A percentile compares a stretch with the other conserved stretches of the same genome.
Conservation (phyloP, 1,140 invertebrate species). For the Ylistrum balloti region DNA sequence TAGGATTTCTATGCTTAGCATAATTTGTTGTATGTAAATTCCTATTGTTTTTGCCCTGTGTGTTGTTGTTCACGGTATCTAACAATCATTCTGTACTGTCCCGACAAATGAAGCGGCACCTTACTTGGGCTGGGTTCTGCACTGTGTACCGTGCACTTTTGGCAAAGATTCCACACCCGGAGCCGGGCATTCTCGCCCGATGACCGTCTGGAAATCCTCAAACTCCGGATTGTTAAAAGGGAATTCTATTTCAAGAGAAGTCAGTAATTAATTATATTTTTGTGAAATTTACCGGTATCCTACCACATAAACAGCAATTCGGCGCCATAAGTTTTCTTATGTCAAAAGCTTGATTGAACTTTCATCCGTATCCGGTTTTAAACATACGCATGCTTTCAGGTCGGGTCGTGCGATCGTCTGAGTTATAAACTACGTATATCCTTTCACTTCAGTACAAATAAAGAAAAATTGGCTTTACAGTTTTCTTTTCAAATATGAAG, state of each 20-base stretch:
- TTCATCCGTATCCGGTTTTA: background rate
- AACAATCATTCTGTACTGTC: background rate
- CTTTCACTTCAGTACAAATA: too few species aligned
- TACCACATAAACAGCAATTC: background rate
- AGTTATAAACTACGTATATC: too few species aligned
- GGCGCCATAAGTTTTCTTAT: background rate
- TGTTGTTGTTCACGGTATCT: background rate
- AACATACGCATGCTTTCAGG: background rate
- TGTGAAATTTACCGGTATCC: background rate
- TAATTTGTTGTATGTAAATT: conserved; percentile 25
- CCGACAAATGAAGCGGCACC: conserved; percentile 22
- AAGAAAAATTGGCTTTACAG: too few species aligned
- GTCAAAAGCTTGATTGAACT: background rate
- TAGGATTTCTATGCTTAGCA: conserved; percentile 19
- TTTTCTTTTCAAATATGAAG: background rate
- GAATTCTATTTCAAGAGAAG: background rate
- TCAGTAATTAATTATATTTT: conserved; percentile 29
- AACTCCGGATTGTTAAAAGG: background rate
- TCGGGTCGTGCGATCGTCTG: background rate
- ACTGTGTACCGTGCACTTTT: background rate
- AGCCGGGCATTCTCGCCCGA: background rate
- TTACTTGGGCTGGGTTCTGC: background rate
- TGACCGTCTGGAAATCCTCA: conserved; percentile 27
- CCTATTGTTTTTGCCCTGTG: conserved; percentile 6
- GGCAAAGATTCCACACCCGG: background rate